Percentiles rank a stretch among this genome's conserved stretches.
Conservation (phyloP, 2,113 vertebrate genomes). For the Rafetus swinhoei region DNA sequence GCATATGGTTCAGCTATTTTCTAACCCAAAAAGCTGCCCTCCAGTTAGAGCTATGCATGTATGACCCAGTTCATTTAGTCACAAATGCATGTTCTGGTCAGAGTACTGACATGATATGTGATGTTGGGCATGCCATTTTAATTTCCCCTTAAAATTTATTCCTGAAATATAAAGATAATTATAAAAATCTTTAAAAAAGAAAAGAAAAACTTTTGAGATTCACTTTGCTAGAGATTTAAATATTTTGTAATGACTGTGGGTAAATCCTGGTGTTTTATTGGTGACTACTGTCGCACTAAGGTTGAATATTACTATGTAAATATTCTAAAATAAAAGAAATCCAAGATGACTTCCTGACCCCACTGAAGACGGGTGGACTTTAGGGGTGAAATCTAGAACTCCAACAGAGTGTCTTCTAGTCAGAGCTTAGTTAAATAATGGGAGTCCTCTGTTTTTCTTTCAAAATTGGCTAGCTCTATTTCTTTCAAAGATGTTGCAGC, state of each 20-base stretch:
- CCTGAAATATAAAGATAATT: conserved; percentile 3
- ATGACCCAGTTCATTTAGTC: background rate
- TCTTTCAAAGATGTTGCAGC: background rate
- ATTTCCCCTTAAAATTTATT: too few species aligned
- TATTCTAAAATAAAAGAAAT: background rate
- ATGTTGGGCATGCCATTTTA: background rate
- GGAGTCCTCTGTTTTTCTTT: background rate
- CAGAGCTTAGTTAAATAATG: background rate
- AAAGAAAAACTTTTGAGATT: background rate
- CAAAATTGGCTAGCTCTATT: background rate
- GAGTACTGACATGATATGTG: background rate
- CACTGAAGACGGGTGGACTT: background rate
- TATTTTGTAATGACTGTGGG: background rate
- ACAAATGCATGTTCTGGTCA: background rate
- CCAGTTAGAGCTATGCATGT: background rate
- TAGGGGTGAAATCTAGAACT: background rate
- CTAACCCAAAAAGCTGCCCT: background rate
- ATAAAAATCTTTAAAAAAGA: background rate
- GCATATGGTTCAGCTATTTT: rapidly evolving
- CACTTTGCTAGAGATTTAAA: background rate
- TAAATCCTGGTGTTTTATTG: background rate
- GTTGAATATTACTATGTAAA: background rate
- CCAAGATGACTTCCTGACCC: background rate
- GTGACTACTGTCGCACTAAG: background rate
- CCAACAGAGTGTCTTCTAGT: background rate